phyloP scores from a whole-genome alignment of 2,888 invertebrate species.

The Glaucopsyche alexis region DNA sequence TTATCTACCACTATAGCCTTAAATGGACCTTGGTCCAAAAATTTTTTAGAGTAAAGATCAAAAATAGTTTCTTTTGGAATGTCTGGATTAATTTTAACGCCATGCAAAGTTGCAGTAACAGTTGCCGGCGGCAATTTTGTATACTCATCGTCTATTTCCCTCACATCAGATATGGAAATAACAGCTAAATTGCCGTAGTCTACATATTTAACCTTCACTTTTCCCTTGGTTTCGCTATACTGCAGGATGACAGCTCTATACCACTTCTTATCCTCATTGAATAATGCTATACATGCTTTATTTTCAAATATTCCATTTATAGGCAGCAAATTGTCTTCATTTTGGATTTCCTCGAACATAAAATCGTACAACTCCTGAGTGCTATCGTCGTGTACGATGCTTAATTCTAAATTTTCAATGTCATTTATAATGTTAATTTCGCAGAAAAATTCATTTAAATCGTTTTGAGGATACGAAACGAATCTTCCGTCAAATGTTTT shows the following conservation, averaged over 20 bases:
- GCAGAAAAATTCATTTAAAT: constrained; percentile 53
- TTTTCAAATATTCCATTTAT: constrained; percentile 69
- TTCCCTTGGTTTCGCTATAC: constrained; percentile 58
- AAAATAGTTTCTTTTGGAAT: constrained; percentile 52
- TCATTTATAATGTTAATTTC: constrained; percentile 59
- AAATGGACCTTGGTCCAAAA: constrained; percentile 60
- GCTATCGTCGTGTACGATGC: constrained; percentile 61
- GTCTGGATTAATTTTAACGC: constrained; percentile 55
- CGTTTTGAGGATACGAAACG: constrained; percentile 48
- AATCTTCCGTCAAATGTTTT: constrained; percentile 41
- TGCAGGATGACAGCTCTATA: constrained; percentile 84
- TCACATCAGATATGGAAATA: constrained; percentile 65
- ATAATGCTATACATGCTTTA: constrained; percentile 83
- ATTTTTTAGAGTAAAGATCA: constrained; percentile 50
- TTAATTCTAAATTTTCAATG: constrained; percentile 54
- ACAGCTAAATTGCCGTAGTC: constrained; percentile 86
- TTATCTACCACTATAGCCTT: constrained; percentile 52
- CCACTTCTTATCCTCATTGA: constrained; percentile 83
- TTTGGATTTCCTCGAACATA: constrained; percentile 75
- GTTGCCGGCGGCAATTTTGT: constrained; percentile 74
- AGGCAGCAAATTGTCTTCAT: constrained; percentile 59
- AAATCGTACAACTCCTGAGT: constrained; percentile 63
- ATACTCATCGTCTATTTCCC: constrained; percentile 74
- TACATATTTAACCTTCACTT: constrained; percentile 83
- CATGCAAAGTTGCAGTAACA: constrained; percentile 70